A percentile compares a stretch with the other conserved stretches of the same genome.
Evolutionary conservation across 2,113 vertebrate species (phyloP).

Genomic region (Suncus etruscus): DNA sequence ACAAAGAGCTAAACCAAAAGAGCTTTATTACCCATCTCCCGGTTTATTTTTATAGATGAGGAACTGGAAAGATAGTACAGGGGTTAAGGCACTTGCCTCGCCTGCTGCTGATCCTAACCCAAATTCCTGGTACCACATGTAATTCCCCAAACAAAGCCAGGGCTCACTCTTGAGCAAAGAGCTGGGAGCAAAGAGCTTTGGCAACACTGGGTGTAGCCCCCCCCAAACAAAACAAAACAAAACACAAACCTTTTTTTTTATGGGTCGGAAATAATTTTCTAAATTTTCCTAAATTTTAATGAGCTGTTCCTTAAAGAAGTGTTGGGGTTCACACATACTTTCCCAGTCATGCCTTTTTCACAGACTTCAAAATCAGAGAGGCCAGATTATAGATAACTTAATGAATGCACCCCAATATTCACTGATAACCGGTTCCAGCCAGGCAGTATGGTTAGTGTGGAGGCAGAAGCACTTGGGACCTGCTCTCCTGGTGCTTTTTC

Average conservation of each 20-base stretch:
- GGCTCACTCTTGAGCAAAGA: no score
- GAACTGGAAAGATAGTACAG: background rate
- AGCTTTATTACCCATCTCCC: background rate
- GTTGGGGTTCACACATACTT: constrained; percentile 15
- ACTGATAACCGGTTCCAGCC: background rate
- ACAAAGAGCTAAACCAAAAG: constrained; percentile 9
- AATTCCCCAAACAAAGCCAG: no score
- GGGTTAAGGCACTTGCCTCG: no score
- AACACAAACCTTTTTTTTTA: no score
- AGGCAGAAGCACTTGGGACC: background rate
- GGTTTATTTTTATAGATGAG: constrained; percentile 26
- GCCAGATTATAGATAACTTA: background rate
- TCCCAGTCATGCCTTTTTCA: background rate
- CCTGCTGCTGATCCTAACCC: no score
- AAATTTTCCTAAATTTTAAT: constrained; percentile 15
- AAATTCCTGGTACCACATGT: no score
- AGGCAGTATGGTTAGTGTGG: background rate
- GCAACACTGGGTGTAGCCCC: no score
- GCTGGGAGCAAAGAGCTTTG: no score
- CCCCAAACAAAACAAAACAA: no score
- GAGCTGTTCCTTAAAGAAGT: background rate
- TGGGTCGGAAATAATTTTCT: no score
- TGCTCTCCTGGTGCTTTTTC: background rate
- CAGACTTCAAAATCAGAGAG: background rate
- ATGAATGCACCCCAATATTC: background rate